Evolutionary conservation across 2,888 invertebrate species (phyloP), one percentile per base, ranked within the genome.

Genomic region (Cenopis cana): DNA sequence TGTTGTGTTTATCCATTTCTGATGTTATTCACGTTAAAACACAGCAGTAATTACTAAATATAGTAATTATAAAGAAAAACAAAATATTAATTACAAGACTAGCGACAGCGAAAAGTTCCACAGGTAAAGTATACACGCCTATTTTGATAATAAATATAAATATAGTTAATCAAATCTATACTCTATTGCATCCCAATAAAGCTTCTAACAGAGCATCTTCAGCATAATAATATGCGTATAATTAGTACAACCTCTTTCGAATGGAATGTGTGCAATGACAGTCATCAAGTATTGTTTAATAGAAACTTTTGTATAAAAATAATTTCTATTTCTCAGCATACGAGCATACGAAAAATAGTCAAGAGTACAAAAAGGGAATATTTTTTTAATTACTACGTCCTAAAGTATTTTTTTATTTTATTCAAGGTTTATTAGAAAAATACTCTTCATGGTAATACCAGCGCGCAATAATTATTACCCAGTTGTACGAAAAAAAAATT

Each of bases 1-100:
- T 96, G 76, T 94, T 94, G 76, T 95, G 94, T 85, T 95, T 96
- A 82, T 96, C 95, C 95, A 95, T 95, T 76, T 41, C 80, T 17
- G 14, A 33, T 50, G 46, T 54, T 67, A 60, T 38, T 17, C 36
- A 57, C 64, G 24, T 12, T 59, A 29, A 17, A 36, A 20, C 6
- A 9, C 5, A 36, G 17, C 2, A 60, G 46, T 50, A 17, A 14
- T 36, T 38, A 38, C 18, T 54, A 56, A 20, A n/a, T n/a, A n/a
- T n/a, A n/a, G n/a, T n/a, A n/a, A n/a, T n/a, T 14, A 41, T 11
- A 33, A n/a, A 10, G 29, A 24, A 38, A 20, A 29, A 41, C 38
- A n/a, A n/a, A n/a, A n/a, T n/a, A n/a, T 52, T 49, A 29, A 41
- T 49, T 55, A 62, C 36, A 61, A 41, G 33, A 61, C 49, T 12